Evolutionary conservation across 2,888 invertebrate species (phyloP), one percentile per base, ranked within the genome.

Genomic region (Oligia fasciuncula): DNA sequence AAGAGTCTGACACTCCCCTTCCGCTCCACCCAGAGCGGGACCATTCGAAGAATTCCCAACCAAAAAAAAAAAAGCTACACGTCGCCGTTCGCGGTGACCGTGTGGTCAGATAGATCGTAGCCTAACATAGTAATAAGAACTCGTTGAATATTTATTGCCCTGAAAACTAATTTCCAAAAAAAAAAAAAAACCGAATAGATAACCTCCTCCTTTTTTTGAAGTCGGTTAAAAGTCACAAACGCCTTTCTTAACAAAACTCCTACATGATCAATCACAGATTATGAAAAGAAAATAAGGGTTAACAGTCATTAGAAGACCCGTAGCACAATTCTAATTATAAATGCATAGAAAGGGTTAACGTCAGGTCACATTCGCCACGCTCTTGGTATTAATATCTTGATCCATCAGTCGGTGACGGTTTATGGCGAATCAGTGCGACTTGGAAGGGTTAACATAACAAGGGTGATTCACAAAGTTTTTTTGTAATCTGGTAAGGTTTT

Each of bases 311-410:
- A 88, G 91, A 91, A 92, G 93, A 92, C 92, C 92, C 93, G 89
- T 82, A 88, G 90, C 89, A 84, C 79, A 87, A 81, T 87, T 85
- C 90, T 91, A 92, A 95, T 95, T 94, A 93, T 93, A 92, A 94
- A 94, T 95, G 95, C 95, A 95, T 95, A 93, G 95, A 93, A 93
- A 94, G 95, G 95, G 94, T 95, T 95, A 94, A 91, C 93, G 92
- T 93, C 93, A 91, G 96, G 95, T 93, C 94, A 94, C 93, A 97
- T 97, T 96, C 93, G 96, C 93, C 96, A 96, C 96, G 96, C 96
- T 95, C 92, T 92, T 89, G 92, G 96, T 94, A 96, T 96, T 97
- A 96, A 96, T 96, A 96, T 96, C 96, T 97, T 96, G 96, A 97
- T 96, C 96, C 96, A 95, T 97, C 96, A 97, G 90, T 92, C 91